Evolutionary conservation across 2,113 vertebrate genomes (phyloP).

Genomic region (Ceyx margarethae): DNA sequence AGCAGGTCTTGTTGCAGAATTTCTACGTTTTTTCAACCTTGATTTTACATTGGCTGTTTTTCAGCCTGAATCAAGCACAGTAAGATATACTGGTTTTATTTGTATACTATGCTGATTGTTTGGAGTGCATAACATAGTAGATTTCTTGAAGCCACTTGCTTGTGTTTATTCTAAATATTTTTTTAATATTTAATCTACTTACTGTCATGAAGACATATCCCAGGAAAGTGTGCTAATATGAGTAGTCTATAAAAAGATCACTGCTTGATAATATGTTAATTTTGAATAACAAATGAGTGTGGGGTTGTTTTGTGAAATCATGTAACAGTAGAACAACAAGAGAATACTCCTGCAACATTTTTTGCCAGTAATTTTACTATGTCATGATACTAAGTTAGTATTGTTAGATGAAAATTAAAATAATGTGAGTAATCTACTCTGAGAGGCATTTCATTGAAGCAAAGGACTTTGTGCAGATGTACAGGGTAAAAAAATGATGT

Average conservation of each 20-base stretch:
- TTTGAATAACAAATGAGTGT: background rate
- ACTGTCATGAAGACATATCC: background rate
- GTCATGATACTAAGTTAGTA: background rate
- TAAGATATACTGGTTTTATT: slow-evolving; percentile 64
- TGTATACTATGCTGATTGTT: background rate
- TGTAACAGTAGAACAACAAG: background rate
- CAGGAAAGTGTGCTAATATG: background rate
- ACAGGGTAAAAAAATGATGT: background rate
- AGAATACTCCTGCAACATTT: background rate
- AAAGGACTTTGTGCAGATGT: background rate
- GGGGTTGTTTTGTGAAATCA: background rate
- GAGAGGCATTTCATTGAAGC: background rate
- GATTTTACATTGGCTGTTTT: slow-evolving; percentile 95
- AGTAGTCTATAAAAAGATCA: background rate
- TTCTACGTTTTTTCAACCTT: slow-evolving; percentile 91
- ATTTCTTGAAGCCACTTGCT: background rate
- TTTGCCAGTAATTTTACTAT: background rate
- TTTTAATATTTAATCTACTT: background rate
- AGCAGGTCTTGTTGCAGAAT: slow-evolving; percentile 89
- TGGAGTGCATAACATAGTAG: background rate
- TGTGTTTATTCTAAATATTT: background rate
- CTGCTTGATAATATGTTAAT: background rate
- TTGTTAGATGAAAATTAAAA: background rate
- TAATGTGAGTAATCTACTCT: background rate
- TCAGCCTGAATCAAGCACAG: slow-evolving; percentile 90